Evolutionary conservation across 2,113 vertebrate genomes (phyloP), one percentile per base, ranked within the genome.

Genomic region (Pomatostomus ruficeps): DNA sequence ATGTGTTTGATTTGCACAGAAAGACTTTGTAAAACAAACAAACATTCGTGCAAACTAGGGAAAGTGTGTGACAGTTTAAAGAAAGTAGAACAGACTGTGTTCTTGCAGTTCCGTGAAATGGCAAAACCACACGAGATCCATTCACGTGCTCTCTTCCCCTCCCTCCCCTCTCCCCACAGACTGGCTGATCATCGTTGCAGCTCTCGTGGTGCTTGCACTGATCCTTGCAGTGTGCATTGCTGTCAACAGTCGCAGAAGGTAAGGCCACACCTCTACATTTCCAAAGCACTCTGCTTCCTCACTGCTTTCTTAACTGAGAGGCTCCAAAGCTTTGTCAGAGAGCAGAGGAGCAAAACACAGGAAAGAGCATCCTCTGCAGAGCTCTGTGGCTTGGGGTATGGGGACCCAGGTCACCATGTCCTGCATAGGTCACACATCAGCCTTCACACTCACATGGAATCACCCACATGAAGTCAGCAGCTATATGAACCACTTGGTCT

Each of bases 141-240:
- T 5, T 76, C 43, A 79, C 26, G 0, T 0, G 1, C 12, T 66
- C 15, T 38, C 23, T 40, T 66, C 26, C 87, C 40, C 65, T 85
- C 54, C 40, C 46, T 43, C 26, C 1, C 8, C 31, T 91, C 49
- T 70, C 40, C 38, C 70, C 20, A 1, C 91, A 97, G 97, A 97
- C 1, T 98, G 97, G 97, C 75, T 98, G 73, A 97, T 97, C 38
- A 46, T 97, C 2, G 86, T 97, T 2, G 96, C 42, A 1, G 89
- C 96, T 16, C 94, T 98, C 1, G 68, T 98, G 93, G 97, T 93
- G 3, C 93, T 98, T 4, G 93, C 55, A 0, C 6, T 98, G 96
- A 75, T 98, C 67, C 91, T 98, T 5, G 97, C 76, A 1, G 96
- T 97, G 49, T 97, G 97, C 88, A 73, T 98, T 28, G 97, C 96